These are phyloP conservation scores for Pelobates cultripes DNA, from an alignment of 2,797 vertebrate species.

Conservation along the genomic window DNA sequence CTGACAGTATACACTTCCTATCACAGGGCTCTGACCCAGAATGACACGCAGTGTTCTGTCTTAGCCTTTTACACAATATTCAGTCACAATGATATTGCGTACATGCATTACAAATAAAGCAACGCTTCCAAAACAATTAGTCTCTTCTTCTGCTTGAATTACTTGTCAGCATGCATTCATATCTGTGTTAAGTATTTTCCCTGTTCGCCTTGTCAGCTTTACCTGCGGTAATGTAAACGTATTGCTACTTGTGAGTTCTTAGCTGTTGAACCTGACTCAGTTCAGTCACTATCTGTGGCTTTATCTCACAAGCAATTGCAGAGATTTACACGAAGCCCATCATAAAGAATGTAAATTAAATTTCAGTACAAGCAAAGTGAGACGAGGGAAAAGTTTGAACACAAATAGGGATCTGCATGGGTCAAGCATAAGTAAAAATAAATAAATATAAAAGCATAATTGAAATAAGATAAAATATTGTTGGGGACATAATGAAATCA, in stretches of 20 bases:
- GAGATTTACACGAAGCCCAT: conserved; percentile 67
- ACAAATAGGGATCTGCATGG: too few species aligned
- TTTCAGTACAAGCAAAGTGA: conserved; percentile 49
- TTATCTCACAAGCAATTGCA: conserved; percentile 67
- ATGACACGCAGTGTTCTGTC: conserved; percentile 60
- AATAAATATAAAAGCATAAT: too few species aligned
- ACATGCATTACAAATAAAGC: conserved; percentile 63
- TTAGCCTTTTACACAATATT: conserved; percentile 59
- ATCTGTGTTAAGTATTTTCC: conserved; percentile 61
- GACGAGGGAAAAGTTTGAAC: too few species aligned
- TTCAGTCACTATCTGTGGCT: conserved; percentile 64
- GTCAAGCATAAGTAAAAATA: too few species aligned
- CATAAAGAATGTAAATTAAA: conserved; percentile 67
- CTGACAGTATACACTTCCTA: conserved; percentile 33
- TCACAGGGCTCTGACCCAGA: conserved; percentile 56
- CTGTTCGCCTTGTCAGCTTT: conserved; percentile 56
- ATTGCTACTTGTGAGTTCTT: conserved; percentile 56
- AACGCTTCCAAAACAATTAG: conserved; percentile 64
- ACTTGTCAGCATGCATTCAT: conserved; percentile 65
- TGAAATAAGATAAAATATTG: too few species aligned
- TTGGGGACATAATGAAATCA: too few species aligned
- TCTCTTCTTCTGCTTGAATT: conserved; percentile 63
- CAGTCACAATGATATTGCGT: conserved; percentile 61
- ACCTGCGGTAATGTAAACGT: conserved; percentile 59
- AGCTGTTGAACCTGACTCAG: conserved; percentile 66